Base-by-base conservation (phyloP, 2,113 vertebrate genomes). In the Ameiurus melas region DNA sequence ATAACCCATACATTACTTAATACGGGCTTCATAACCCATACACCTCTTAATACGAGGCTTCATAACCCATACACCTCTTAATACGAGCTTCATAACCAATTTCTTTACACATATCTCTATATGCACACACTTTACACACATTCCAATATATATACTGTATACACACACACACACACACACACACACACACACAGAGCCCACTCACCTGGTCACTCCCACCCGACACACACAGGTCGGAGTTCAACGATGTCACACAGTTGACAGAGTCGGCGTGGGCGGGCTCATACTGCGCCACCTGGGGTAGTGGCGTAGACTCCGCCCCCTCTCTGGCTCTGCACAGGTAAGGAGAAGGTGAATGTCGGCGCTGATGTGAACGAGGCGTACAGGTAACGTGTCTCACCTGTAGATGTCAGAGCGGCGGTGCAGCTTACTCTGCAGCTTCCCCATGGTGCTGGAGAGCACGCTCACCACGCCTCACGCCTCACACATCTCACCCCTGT, bases 201-300 rank as follows among this genome's bases (percentile, higher is more conserved):
- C 93, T 92, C 91, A 98, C 98, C 97, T 98, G 97, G 90, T 99
- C 97, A 91, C 91, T 96, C 39, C 98, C 97, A 82, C 98, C 98
- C 0, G 97, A 99, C 87, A 98, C 95, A 51, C 97, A 98, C 25
- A 97, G 94, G 27, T 98, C 96, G 60, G 97, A 94, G 58, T 90
- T 94, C 91, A 99, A 95, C 75, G 94, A 95, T 77, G 96, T 96
- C 90, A 99, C 95, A 0, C 94, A 95, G 83, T 96, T 96, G 89
- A 98, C 94, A 0, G 96, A 92, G 0, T 95, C 96, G 0, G 88
- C 80, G 84, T 99, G 98, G n/a, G 93, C 93, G 0, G 95, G 96
- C 91, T 95, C 93, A 87, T 95, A 95, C 84, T 96, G 96, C 58
- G 73, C 89, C 83, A 93, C 75, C 16, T 93, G 92, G 80, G 89